Conservation (phyloP, 2,113 vertebrate species). For the Rhodinocichla rosea region DNA sequence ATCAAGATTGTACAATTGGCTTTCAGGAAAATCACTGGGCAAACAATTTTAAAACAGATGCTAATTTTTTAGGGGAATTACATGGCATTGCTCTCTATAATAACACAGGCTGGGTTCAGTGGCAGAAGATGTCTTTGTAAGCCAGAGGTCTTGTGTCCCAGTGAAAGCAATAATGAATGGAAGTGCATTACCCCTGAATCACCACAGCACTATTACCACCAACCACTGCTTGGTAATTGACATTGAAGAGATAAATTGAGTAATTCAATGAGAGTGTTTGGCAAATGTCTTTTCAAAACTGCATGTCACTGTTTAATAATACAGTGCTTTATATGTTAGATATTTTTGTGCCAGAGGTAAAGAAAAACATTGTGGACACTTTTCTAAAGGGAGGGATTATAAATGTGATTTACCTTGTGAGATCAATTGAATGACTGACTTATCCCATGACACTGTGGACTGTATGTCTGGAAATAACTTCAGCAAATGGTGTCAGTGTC, state of each 20-base stretch:
- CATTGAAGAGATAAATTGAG: neutral
- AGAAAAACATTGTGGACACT: neutral
- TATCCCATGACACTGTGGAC: neutral
- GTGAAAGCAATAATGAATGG: neutral
- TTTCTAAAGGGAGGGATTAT: neutral
- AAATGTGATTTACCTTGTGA: neutral
- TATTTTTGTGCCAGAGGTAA: neutral
- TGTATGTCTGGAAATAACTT: neutral
- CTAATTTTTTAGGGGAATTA: neutral
- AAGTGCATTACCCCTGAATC: neutral
- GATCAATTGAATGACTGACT: neutral
- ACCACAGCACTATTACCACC: neutral
- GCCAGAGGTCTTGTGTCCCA: neutral
- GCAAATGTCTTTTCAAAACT: neutral
- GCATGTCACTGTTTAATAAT: neutral
- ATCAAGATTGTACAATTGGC: neutral
- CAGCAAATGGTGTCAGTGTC: neutral
- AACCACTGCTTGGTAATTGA: neutral
- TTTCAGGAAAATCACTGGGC: neutral
- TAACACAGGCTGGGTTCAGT: neutral
- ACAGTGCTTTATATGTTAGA: neutral
- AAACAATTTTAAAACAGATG: neutral
- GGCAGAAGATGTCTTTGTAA: neutral
- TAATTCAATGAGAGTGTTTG: neutral
- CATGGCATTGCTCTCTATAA: neutral